Evolutionary conservation across 2,113 vertebrate species (phyloP).

Genomic region (Cynopterus brachyotis): DNA sequence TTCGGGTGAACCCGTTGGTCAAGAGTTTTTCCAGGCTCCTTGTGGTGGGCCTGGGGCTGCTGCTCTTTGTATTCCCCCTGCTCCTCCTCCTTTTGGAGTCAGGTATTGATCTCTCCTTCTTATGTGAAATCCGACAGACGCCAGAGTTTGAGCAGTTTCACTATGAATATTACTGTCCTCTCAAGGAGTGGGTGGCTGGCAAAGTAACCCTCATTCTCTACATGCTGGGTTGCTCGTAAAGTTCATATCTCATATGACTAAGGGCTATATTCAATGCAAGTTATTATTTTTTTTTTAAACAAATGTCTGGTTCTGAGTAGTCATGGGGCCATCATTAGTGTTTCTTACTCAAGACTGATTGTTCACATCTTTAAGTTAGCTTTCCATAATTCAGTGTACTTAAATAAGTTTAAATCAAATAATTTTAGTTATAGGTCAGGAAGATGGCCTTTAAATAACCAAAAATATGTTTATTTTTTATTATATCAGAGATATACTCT

Average conservation of each 20-base stretch:
- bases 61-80: conserved; percentile 89
- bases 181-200: conserved; percentile 95
- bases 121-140: conserved; percentile 97
- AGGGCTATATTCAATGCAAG: conserved; percentile 88
- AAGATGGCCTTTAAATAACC: conserved; percentile 61
- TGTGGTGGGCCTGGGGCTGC: conserved; percentile 90
- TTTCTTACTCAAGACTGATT: conserved; percentile 38
- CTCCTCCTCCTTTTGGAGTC: conserved; percentile 97
- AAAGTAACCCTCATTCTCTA: conserved; percentile 91
- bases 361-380: conserved; percentile 52
- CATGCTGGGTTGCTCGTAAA: conserved; percentile 91
- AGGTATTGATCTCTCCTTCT: conserved; percentile 96
- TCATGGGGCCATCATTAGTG: conserved; percentile 34
- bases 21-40: conserved; percentile 93
- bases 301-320: conserved; percentile 71
- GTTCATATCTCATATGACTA: conserved; percentile 67
- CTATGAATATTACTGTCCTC: conserved; percentile 97
- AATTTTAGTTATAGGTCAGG: conserved; percentile 65
- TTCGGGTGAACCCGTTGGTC: conserved; percentile 91
- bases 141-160: conserved; percentile 99
- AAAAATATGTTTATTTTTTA: conserved; percentile 76
- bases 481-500: conserved; percentile 55
- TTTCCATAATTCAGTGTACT: conserved; percentile 56
- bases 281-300: conserved; percentile 54
- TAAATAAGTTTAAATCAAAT: conserved; percentile 51